phyloP scores from a whole-genome alignment of 1,140 invertebrate species.

The Venustaconcha ellipsiformis region DNA sequence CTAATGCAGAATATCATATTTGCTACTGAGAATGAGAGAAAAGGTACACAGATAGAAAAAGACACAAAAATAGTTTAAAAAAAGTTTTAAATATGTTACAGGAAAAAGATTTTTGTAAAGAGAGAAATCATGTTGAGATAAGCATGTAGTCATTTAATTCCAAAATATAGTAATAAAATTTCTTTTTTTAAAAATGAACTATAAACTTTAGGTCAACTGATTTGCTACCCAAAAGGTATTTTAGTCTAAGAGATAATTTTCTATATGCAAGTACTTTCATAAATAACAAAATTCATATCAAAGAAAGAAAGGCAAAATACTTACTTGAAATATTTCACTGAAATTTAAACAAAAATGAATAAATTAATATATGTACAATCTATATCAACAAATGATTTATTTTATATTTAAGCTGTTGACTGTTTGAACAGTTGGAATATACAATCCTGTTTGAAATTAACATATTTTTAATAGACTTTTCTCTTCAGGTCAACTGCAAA shows the following conservation, averaged over 20 bases:
- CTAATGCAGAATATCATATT: no score
- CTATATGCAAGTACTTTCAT: no score
- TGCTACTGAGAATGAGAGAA: no score
- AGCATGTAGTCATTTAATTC: no score
- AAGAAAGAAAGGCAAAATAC: conserved; percentile 38
- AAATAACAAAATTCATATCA: neutral
- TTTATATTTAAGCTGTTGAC: neutral
- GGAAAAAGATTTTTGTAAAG: no score
- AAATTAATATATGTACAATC: neutral
- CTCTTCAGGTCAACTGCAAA: neutral
- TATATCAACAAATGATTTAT: neutral
- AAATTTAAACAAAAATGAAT: conserved; percentile 28
- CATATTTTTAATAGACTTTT: neutral
- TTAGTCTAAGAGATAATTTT: no score
- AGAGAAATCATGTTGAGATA: no score
- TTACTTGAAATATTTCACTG: conserved; percentile 70
- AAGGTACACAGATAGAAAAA: no score
- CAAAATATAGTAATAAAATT: neutral
- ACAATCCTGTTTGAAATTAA: neutral
- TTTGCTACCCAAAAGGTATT: no score
- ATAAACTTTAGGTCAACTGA: no score
- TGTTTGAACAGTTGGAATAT: neutral
- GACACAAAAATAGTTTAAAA: no score
- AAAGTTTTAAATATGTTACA: no score
- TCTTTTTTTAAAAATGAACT: neutral